Evolutionary conservation across 1,140 invertebrate species (phyloP).

Genomic region (Bombus consobrinus): DNA sequence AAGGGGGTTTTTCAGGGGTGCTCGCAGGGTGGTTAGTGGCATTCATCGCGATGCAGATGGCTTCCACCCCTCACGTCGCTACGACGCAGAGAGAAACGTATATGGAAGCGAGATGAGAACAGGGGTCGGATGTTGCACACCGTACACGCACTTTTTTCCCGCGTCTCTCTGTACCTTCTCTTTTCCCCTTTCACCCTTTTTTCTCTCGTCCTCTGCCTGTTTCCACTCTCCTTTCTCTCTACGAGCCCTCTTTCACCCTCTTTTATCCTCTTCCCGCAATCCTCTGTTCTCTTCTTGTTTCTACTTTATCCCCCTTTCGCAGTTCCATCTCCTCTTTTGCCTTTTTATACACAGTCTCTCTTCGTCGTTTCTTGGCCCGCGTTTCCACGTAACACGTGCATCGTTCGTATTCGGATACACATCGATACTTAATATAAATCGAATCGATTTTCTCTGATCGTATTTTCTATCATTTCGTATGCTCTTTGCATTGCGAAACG

Average conservation of each 20-base stretch:
- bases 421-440: too few species aligned
- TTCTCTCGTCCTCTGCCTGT: not conserved
- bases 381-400: slow-evolving; percentile 5
- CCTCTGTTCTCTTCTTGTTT: not conserved
- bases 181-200: slow-evolving; percentile 4
- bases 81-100: slow-evolving; percentile 42
- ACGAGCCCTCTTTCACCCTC: not conserved
- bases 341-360: not conserved
- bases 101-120: slow-evolving; percentile 11
- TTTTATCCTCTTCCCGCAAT: not conserved
- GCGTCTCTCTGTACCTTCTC: slow-evolving; percentile 55
- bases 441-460: not conserved
- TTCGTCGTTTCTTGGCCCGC: not conserved
- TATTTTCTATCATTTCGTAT: not conserved
- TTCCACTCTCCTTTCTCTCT: slow-evolving; percentile 18
- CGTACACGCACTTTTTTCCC: slow-evolving; percentile 59
- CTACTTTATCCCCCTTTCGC: not conserved
- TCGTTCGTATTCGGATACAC: not conserved
- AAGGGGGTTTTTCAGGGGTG: slow-evolving; percentile 67
- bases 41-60: slow-evolving; percentile 83
- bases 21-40: slow-evolving; percentile 72
- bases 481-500: too few species aligned
- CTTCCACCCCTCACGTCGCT: slow-evolving; percentile 76
- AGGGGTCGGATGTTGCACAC: slow-evolving; percentile 49
- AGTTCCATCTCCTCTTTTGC: not conserved